These are phyloP conservation scores for Ostrea edulis DNA, from an alignment of 1,140 invertebrate genomes.

Conservation along the genomic window DNA sequence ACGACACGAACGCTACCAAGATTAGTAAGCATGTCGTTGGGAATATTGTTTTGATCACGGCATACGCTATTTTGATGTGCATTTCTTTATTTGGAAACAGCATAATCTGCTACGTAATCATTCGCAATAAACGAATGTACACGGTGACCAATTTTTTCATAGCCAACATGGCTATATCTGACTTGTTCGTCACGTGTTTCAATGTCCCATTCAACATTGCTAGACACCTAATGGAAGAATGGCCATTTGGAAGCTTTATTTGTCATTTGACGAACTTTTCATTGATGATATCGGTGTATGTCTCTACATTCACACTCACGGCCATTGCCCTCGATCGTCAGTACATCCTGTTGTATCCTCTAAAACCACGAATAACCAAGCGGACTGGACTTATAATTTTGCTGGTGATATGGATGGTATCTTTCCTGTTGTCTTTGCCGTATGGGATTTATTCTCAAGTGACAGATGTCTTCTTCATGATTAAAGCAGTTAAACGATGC, in stretches of 20 bases:
- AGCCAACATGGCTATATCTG: constrained; percentile 96
- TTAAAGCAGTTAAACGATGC: constrained; percentile 72
- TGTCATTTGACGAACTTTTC: constrained; percentile 81
- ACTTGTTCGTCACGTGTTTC: constrained; percentile 93
- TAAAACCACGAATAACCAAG: constrained; percentile 78
- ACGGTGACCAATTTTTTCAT: constrained; percentile 99
- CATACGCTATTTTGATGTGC: constrained; percentile 77
- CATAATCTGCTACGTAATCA: constrained; percentile 91
- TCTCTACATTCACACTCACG: constrained; percentile 82
- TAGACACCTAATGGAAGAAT: constrained; percentile 73
- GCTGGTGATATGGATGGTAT: constrained; percentile 80
- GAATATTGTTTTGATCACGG: constrained; percentile 58
- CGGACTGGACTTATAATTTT: constrained; percentile 77
- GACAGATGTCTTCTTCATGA: constrained; percentile 52
- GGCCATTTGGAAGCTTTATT: constrained; percentile 80
- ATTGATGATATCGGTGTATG: constrained; percentile 81
- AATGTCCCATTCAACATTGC: constrained; percentile 87
- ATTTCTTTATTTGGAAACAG: constrained; percentile 87
- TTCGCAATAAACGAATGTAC: constrained; percentile 94
- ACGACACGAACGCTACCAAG: background rate
- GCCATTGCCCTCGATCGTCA: constrained; percentile 82
- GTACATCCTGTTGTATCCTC: constrained; percentile 80
- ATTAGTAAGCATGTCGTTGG: background rate
- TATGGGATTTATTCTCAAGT: constrained; percentile 80
- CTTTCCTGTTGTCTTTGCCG: constrained; percentile 80